Evolutionary conservation across 2,797 vertebrate species (phyloP), one percentile per base, ranked within the genome.

Genomic region (Phylloscopus collybita): DNA sequence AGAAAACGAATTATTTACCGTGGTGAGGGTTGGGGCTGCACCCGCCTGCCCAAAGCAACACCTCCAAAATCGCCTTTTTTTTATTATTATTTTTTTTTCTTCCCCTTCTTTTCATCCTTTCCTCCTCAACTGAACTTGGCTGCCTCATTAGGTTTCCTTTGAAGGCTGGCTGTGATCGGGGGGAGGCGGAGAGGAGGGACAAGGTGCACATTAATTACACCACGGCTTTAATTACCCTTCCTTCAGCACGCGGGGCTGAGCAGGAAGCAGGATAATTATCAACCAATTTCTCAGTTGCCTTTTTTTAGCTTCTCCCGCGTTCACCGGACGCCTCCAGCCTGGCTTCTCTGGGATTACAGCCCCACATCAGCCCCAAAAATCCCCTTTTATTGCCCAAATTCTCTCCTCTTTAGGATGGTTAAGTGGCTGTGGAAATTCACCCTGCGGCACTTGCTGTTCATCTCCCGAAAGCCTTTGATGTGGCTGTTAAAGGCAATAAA

Each of bases 181-280:
- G 32, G 20, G 21, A 30, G 45, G 82, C 11, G 32, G 26, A 5
- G n/a, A 23, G 36, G 49, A 36, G 56, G 79, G 21, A 26, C 45
- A 65, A 93, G 79, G 73, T 65, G 42, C n/a, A 59, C 66, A 16
- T 94, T 93, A 94, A 96, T 96, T 93, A 95, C 71, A 66, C 65
- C 60, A 16, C 16, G 10, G 80, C 74, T 94, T 93, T 96, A 96
- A 97, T 93, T 96, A 96, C 94, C 87, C 87, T 88, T 91, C 72
- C 74, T 94, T 84, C 80, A 69, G 70, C 71, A 69, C 59, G 61
- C 25, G 70, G 76, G 66, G 27, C 20, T 42, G 36, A 53, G 78
- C 65, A 81, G 76, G 82, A 91, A 86, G 51, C 13, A 3, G 44
- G 66, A 71, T 91, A 81, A 91, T 92, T 75, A 94, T 22, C 54